Conservation (phyloP, 2,797 vertebrate genomes). For the Triplophysa yarkandensis region DNA sequence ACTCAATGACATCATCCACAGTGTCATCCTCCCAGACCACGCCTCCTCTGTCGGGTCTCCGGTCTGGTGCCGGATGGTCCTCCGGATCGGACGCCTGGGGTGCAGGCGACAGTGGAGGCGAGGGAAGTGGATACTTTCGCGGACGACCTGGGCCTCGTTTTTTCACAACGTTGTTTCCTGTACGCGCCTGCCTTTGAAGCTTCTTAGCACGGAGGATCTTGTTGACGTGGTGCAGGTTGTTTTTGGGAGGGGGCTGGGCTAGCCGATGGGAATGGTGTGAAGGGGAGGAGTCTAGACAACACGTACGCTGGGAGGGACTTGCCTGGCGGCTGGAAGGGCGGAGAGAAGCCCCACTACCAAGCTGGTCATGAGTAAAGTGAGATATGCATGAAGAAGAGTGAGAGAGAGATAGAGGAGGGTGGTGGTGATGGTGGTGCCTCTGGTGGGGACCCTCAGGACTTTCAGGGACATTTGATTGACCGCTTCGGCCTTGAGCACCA, state of each 20-base stretch:
- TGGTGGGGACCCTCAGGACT: slow-evolving; percentile 68
- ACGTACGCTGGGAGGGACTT: slow-evolving; percentile 64
- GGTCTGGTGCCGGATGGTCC: slow-evolving; percentile 52
- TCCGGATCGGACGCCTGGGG: slow-evolving; percentile 58
- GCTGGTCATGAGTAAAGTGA: slow-evolving; percentile 68
- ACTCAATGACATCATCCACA: slow-evolving; percentile 89
- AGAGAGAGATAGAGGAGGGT: slow-evolving; percentile 72
- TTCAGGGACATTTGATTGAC: slow-evolving; percentile 62
- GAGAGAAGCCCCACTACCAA: slow-evolving; percentile 54
- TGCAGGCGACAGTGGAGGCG: slow-evolving; percentile 71
- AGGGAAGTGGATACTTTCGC: slow-evolving; percentile 81
- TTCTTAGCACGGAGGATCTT: slow-evolving; percentile 98
- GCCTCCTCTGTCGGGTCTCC: slow-evolving; percentile 59
- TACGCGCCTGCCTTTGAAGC: slow-evolving; percentile 93
- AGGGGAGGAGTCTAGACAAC: slow-evolving; percentile 68
- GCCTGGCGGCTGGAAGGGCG: slow-evolving; percentile 67
- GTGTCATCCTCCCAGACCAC: slow-evolving; percentile 72
- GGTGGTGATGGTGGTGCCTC: slow-evolving; percentile 68
- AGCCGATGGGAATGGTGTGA: slow-evolving; percentile 69
- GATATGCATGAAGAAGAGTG: slow-evolving; percentile 66
- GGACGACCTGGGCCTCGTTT: slow-evolving; percentile 93
- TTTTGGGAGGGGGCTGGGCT: slow-evolving; percentile 86
- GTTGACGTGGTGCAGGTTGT: slow-evolving; percentile 96
- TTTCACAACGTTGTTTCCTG: slow-evolving; percentile 94
- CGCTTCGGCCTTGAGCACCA: slow-evolving; percentile 67